Conservation (phyloP, 37 sponge, comb jelly and placozoan genomes). For the Ianthella basta region DNA sequence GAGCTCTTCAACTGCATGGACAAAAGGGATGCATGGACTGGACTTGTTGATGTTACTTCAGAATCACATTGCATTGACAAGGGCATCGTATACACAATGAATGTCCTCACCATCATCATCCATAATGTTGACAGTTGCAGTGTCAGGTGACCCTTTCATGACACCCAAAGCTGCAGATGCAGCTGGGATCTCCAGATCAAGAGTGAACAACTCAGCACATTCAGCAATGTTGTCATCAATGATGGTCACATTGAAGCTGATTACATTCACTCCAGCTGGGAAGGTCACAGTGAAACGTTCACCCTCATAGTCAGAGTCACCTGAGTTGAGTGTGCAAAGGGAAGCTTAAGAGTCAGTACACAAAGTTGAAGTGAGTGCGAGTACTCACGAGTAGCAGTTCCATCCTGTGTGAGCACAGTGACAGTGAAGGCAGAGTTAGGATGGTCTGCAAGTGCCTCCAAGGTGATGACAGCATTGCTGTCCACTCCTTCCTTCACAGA, state of each 20-base stretch:
- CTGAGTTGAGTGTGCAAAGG: not conserved
- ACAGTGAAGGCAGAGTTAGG: constrained; percentile 1
- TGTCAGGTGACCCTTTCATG: constrained; percentile 4
- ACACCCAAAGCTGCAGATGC: not conserved
- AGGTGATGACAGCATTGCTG: not conserved
- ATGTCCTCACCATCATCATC: constrained; percentile 11
- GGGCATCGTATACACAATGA: too few species aligned
- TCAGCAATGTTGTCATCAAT: constrained; percentile 13
- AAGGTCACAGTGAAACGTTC: not conserved
- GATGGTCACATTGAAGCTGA: not conserved
- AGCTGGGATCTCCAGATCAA: not conserved
- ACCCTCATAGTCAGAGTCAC: not conserved
- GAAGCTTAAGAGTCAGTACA: too few species aligned
- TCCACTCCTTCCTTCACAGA: constrained; percentile 28
- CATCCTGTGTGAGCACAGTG: not conserved
- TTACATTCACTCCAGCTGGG: not conserved
- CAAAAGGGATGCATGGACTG: too few species aligned
- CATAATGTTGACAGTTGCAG: constrained; percentile 6
- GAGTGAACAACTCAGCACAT: not conserved
- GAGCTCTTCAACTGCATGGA: too few species aligned
- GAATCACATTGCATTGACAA: too few species aligned
- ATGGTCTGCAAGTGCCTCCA: not conserved
- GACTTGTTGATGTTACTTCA: too few species aligned
- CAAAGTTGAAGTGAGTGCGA: too few species aligned
- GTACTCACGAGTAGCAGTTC: not conserved